phyloP scores from a whole-genome alignment of 2,797 vertebrate genomes.

The Eurystomus glaucurus region DNA sequence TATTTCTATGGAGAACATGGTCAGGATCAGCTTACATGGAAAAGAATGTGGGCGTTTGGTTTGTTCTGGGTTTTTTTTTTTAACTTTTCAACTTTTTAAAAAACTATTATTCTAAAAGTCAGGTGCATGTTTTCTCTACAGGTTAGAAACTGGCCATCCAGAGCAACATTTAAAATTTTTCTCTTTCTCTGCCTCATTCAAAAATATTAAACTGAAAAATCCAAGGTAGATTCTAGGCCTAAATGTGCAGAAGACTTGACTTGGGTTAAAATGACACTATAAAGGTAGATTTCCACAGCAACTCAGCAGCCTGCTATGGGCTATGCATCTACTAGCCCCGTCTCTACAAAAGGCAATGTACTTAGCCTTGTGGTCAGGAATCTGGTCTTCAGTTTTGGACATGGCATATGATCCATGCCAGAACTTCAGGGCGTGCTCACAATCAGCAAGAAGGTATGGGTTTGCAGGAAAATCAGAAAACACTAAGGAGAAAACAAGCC shows the following conservation, averaged over 20 bases:
- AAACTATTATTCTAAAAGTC: neutral
- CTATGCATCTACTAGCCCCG: neutral
- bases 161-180: neutral
- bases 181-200: neutral
- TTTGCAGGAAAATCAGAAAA: neutral
- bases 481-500: neutral
- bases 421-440: neutral
- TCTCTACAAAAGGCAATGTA: neutral
- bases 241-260: neutral
- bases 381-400: neutral
- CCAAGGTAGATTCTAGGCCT: neutral
- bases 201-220: neutral
- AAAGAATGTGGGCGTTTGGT: neutral
- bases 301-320: neutral
- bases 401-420: neutral
- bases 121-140: neutral
- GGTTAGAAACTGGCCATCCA: neutral
- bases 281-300: neutral
- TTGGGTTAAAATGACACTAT: neutral
- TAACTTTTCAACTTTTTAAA: neutral
- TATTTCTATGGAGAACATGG: neutral
- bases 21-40: neutral
- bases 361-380: neutral
- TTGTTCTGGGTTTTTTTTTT: fast-evolving
- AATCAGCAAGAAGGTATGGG: neutral